Conservation (phyloP, 2,888 invertebrate species). For the Tridacna crocea region DNA sequence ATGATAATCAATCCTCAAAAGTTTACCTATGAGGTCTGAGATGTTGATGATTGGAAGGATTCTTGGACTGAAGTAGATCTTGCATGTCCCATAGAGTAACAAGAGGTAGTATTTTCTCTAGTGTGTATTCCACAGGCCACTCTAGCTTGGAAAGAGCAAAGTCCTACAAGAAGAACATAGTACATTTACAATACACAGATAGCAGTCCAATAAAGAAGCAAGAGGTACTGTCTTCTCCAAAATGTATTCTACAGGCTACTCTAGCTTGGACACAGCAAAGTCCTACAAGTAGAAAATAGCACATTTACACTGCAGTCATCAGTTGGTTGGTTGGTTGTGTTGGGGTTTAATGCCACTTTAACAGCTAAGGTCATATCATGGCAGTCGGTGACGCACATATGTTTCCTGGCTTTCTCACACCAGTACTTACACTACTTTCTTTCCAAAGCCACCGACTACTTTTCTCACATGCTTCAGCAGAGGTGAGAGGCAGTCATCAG, state of each 20-base stretch:
- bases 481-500: no score
- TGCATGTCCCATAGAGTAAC: slow-evolving; percentile 79
- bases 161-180: slow-evolving; percentile 58
- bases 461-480: no score
- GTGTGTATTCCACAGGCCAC: slow-evolving; percentile 80
- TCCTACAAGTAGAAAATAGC: slow-evolving; percentile 54
- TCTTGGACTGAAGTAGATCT: slow-evolving; percentile 43
- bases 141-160: slow-evolving; percentile 76
- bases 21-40: slow-evolving; percentile 67
- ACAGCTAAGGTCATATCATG: no score
- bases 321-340: no score
- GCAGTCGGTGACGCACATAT: no score
- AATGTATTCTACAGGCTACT: slow-evolving; percentile 81
- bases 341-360: no score
- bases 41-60: slow-evolving; percentile 52
- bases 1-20: no score
- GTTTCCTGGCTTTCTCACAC: no score
- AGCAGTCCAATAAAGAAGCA: slow-evolving; percentile 76
- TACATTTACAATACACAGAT: background rate
- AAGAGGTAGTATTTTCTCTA: slow-evolving; percentile 80
- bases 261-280: slow-evolving; percentile 73
- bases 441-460: no score
- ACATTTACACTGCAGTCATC: no score
- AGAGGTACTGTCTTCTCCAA: slow-evolving; percentile 80
- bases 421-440: no score